Base-by-base conservation (phyloP, 2,888 invertebrate genomes). In the Stenurella melanura region DNA sequence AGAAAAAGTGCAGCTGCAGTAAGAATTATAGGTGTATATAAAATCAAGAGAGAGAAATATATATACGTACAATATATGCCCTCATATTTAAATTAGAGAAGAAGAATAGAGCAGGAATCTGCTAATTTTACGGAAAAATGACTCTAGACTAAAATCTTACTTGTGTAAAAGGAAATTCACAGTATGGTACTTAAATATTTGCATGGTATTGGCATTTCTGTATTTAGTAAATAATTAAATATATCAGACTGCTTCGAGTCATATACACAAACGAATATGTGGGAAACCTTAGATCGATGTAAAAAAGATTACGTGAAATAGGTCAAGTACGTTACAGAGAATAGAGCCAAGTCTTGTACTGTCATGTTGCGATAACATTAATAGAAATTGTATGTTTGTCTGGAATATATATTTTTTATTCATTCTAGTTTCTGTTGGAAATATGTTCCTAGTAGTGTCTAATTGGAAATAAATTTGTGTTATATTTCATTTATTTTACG, bases 301-400 rank as follows among this genome's bases (percentile, higher is more conserved):
- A 42, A 42, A 42, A 42, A 42, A 42, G 30, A 42, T 42, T 42
- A 42, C 42, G 2, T 42, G 12, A 42, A 7, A 7, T 42, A 42
- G 42, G 42, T 42, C 42, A 42, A 42, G 42, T 42, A 42, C 42
- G 42, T 42, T 42, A 11, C 12, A 12, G 42, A 42, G 42, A 12
- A 4, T 15, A 42, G 42, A 42, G 42, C 42, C 42, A 42, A 42
- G 42, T 42, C 42, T 42, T 42, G 42, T 15, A 1, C 42, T 42
- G 42, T 42, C 42, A 42, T 42, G 42, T 30, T 38, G 63, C 10
- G 17, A 63, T 38, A 18, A 34, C 34, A 63, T 38, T n/a, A 9
- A 18, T 30, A 63, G 30, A 63, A 63, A 17, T n/a, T 38, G 38
- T 63, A 17, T 38, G 18, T 19, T 61, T 63, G 38, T 63, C 38